These are phyloP conservation scores for Fulica atra DNA, from an alignment of 2,113 vertebrate species.

Conservation along the genomic window DNA sequence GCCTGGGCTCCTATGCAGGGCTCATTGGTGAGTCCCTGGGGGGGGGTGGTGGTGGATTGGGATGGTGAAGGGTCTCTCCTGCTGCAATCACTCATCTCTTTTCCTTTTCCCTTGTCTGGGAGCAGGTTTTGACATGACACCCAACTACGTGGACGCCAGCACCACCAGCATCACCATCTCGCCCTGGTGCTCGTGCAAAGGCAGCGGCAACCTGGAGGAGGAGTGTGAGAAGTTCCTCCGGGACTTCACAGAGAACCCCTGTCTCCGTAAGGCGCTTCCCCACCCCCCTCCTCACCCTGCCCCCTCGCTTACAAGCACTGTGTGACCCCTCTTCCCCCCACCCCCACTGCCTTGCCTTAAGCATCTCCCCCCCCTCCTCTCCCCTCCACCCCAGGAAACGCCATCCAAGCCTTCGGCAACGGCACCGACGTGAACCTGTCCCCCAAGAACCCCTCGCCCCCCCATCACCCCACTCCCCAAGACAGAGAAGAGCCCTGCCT, in stretches of 20 bases:
- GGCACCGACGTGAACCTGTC: slow-evolving; percentile 80
- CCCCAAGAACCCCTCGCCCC: slow-evolving; percentile 71
- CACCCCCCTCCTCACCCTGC: accelerated
- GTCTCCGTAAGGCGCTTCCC: slow-evolving; percentile 84
- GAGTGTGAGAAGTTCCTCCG: slow-evolving; percentile 88
- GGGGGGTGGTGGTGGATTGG: accelerated
- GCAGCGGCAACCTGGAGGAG: slow-evolving; percentile 93
- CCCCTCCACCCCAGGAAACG: slow-evolving; percentile 77
- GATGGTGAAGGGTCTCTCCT: not conserved
- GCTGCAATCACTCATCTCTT: not conserved
- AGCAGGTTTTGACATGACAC: slow-evolving; percentile 91
- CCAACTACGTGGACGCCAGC: slow-evolving; percentile 91
- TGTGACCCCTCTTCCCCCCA: too few relatives aligned
- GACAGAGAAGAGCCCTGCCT: slow-evolving; percentile 64
- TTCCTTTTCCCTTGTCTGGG: not conserved
- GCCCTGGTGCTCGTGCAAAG: slow-evolving; percentile 91
- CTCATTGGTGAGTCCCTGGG: slow-evolving; percentile 86
- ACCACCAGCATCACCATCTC: slow-evolving; percentile 87
- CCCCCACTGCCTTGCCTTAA: not conserved
- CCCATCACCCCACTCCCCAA: slow-evolving; percentile 63
- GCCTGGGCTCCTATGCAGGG: slow-evolving; percentile 87
- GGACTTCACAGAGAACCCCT: slow-evolving; percentile 90
- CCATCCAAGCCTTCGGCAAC: slow-evolving; percentile 93
- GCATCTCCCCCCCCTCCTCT: not conserved
- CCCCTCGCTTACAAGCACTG: too few relatives aligned